Percentiles rank a stretch among this genome's conserved stretches.
These are phyloP conservation scores for Chaetodon trifasciatus DNA, from an alignment of 2,797 vertebrate genomes.

Conservation along the genomic window DNA sequence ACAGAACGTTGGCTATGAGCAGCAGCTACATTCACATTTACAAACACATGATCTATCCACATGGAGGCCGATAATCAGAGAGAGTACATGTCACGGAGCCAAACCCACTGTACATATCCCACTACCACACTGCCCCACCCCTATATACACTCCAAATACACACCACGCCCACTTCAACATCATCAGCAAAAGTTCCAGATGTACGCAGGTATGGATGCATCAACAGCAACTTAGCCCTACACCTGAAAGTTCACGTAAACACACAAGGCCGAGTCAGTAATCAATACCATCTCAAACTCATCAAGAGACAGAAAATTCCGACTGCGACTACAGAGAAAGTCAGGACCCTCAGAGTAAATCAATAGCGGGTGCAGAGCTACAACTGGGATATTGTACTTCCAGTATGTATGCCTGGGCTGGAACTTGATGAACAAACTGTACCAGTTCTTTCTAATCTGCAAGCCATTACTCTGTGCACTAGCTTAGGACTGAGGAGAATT, in stretches of 20 bases:
- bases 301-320: background rate
- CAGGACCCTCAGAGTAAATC: constrained; percentile 8
- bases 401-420: constrained; percentile 27
- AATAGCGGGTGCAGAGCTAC: background rate
- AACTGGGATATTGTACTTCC: constrained; percentile 21
- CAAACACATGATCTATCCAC: constrained; percentile 30
- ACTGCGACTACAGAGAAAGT: background rate
- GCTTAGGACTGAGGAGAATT: constrained; percentile 78
- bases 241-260: constrained; percentile 23
- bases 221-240: constrained; percentile 12
- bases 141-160: constrained; percentile 19
- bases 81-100: constrained; percentile 24
- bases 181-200: constrained; percentile 47
- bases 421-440: constrained; percentile 54
- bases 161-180: constrained; percentile 62
- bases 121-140: constrained; percentile 35
- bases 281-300: constrained; percentile 27
- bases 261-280: constrained; percentile 7
- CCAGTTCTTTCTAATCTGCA: constrained; percentile 76
- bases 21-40: constrained; percentile 5
- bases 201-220: constrained; percentile 31
- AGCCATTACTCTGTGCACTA: constrained; percentile 67
- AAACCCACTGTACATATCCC: constrained; percentile 40
- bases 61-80: constrained; percentile 22
- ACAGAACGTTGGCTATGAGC: background rate